Conservation (phyloP, 2,797 vertebrate species). For the Xenopus petersii region DNA sequence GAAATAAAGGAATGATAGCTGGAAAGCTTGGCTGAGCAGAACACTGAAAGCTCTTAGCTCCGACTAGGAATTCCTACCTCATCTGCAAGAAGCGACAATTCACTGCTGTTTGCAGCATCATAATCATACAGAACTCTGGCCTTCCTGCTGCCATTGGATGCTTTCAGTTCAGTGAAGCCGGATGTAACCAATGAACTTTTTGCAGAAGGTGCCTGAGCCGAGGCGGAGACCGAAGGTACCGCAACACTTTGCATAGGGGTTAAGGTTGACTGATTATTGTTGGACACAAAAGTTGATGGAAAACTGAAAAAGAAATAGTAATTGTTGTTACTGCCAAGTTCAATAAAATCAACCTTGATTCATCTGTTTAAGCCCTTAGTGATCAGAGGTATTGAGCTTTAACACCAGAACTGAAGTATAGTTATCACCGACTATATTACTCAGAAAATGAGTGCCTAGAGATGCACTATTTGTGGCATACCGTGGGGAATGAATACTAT, state of each 20-base stretch:
- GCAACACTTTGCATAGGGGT: constrained; percentile 72
- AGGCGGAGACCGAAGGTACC: constrained; percentile 73
- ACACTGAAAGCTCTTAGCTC: no score
- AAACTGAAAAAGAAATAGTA: constrained; percentile 70
- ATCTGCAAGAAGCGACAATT: constrained; percentile 93
- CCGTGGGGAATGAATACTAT: no score
- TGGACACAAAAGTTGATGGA: constrained; percentile 85
- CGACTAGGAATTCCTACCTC: constrained; percentile 73
- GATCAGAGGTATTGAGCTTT: no score
- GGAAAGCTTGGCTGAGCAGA: no score
- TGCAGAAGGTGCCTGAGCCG: constrained; percentile 74
- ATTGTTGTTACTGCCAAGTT: not conserved
- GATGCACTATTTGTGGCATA: no score
- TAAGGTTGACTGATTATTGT: constrained; percentile 86
- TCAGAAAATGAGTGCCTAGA: no score
- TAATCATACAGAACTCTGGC: constrained; percentile 98
- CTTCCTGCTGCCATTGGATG: constrained; percentile 82
- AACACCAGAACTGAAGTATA: no score
- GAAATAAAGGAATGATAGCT: no score
- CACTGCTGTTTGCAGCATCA: constrained; percentile 93
- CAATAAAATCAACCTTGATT: not conserved
- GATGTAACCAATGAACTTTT: constrained; percentile 67
- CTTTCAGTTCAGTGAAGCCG: constrained; percentile 81
- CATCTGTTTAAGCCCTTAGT: no score
- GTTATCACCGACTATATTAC: no score